Percentiles rank a stretch among this genome's conserved stretches.
Conservation (phyloP, 64 coral and sea anemone genomes). For the Anthopleura sola region DNA sequence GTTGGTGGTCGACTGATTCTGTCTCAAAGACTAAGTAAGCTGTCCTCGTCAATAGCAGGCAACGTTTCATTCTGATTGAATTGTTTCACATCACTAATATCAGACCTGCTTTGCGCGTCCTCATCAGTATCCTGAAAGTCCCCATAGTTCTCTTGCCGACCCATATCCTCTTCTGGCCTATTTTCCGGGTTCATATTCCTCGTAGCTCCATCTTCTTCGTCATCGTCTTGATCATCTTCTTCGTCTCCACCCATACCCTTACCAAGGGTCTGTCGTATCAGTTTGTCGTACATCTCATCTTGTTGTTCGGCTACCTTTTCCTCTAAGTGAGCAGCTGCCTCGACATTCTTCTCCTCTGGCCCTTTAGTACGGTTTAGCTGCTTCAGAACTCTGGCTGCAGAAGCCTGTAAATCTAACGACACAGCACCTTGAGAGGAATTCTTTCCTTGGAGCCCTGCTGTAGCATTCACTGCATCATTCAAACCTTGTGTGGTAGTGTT, state of each 20-base stretch:
- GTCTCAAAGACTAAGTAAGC: background rate
- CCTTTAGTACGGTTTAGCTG: conserved; percentile 12
- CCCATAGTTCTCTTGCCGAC: conserved; percentile 71
- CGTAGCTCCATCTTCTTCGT: conserved; percentile 17
- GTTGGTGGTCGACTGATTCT: background rate
- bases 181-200: too few species aligned
- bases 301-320: conserved; percentile 88
- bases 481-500: background rate
- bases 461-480: background rate
- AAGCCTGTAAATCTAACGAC: background rate
- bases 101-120: conserved; percentile 45
- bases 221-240: conserved; percentile 50
- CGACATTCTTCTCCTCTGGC: conserved; percentile 50
- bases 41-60: background rate
- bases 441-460: background rate
- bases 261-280: conserved; percentile 46
- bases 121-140: conserved; percentile 92
- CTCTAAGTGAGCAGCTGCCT: conserved; percentile 84
- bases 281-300: conserved; percentile 77
- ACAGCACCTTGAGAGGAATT: background rate
- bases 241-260: conserved; percentile 25
- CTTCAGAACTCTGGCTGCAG: background rate
- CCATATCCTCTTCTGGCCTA: background rate
- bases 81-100: background rate
- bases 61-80: background rate